phyloP scores from a whole-genome alignment of 2,888 invertebrate species.

The Drosophila sordidula region DNA sequence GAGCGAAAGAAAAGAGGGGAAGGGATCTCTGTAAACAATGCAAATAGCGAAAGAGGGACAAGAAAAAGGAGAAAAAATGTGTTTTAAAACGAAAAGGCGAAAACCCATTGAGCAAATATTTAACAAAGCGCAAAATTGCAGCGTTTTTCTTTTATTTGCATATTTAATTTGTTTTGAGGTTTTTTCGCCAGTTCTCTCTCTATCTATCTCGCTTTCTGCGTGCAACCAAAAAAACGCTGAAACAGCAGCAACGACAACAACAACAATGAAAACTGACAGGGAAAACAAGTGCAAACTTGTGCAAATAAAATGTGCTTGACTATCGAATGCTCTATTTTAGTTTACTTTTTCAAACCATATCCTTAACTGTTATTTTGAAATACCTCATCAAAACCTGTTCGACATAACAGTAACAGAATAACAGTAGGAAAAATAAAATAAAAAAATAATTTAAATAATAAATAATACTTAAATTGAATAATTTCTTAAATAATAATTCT shows the following conservation, averaged over 20 bases:
- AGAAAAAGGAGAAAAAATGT: background rate
- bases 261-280: slow-evolving; percentile 10
- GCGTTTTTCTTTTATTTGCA: slow-evolving; percentile 74
- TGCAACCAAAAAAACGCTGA: slow-evolving; percentile 26
- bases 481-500: too few species aligned
- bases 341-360: too few species aligned
- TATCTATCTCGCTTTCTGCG: background rate
- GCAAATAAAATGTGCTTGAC: background rate
- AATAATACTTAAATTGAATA: too few species aligned
- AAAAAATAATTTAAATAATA: too few species aligned
- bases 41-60: slow-evolving; percentile 4
- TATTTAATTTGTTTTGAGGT: slow-evolving; percentile 79
- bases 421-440: too few species aligned
- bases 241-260: slow-evolving; percentile 19
- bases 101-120: slow-evolving; percentile 74
- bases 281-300: slow-evolving; percentile 13
- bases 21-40: background rate
- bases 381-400: too few species aligned
- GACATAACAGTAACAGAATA: too few species aligned
- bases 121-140: slow-evolving; percentile 79
- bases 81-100: slow-evolving; percentile 19
- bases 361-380: too few species aligned
- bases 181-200: slow-evolving; percentile 27
- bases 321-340: slow-evolving; percentile 11
- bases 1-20: too few species aligned